These are phyloP conservation scores for Chlorops oryzae DNA, from an alignment of 1,140 invertebrate genomes.

Conservation along the genomic window DNA sequence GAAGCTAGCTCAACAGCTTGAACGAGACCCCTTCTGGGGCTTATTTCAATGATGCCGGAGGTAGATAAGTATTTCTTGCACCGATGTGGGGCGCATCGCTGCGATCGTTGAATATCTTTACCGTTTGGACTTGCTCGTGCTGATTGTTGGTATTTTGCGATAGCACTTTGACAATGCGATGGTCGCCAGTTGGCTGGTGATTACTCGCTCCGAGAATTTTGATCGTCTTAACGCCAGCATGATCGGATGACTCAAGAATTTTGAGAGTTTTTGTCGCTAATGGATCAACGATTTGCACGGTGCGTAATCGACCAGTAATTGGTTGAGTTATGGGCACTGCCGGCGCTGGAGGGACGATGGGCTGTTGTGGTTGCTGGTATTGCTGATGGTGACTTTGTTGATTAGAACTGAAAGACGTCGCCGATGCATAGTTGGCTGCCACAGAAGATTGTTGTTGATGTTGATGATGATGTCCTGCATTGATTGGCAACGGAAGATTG, in stretches of 20 bases:
- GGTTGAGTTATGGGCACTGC: background rate
- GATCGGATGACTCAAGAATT: conserved; percentile 32
- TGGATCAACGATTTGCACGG: conserved; percentile 35
- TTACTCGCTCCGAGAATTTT: conserved; percentile 34
- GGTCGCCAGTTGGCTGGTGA: conserved; percentile 30
- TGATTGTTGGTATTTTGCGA: conserved; percentile 26
- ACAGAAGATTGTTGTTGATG: background rate
- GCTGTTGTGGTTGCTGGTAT: conserved; percentile 17
- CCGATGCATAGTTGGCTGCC: no score
- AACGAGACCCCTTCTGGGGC: conserved; percentile 6
- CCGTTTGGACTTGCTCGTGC: conserved; percentile 24
- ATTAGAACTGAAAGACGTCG: no score
- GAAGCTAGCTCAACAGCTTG: conserved; percentile 22
- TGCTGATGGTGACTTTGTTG: conserved; percentile 10
- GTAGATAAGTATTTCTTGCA: conserved; percentile 1
- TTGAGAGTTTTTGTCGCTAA: conserved; percentile 31
- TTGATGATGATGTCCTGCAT: conserved; percentile 22
- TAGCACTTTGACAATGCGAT: conserved; percentile 34
- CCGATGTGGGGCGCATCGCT: conserved; percentile 7
- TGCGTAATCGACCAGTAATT: conserved; percentile 21
- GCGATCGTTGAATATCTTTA: conserved; percentile 36
- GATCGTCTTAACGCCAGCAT: conserved; percentile 35
- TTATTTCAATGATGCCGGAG: conserved; percentile 5
- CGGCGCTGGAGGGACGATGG: background rate
- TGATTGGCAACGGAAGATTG: no score